phyloP scores from a whole-genome alignment of 1,140 invertebrate genomes.

The Thaumatotibia leucotreta region DNA sequence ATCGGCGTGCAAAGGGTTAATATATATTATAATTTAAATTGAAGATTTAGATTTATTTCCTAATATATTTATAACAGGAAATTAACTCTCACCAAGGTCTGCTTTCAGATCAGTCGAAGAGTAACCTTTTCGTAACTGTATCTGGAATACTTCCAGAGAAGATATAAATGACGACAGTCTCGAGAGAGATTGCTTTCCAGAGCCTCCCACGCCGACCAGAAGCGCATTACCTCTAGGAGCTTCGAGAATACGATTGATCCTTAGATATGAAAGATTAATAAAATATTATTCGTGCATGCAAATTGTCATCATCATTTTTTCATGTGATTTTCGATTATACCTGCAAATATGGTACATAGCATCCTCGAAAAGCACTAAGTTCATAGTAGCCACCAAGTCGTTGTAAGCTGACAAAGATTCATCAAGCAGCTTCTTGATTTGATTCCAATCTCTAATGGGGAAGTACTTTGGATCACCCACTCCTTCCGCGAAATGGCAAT shows the following conservation, averaged over 20 bases:
- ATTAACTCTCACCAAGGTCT: slow-evolving; percentile 79
- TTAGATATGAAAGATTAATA: slow-evolving; percentile 39
- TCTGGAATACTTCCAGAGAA: slow-evolving; percentile 92
- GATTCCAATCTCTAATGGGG: slow-evolving; percentile 83
- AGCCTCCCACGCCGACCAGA: slow-evolving; percentile 95
- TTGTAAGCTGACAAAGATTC: slow-evolving; percentile 93
- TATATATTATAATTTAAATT: no score
- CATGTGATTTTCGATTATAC: no score
- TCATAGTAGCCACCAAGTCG: slow-evolving; percentile 91
- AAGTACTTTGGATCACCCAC: slow-evolving; percentile 95
- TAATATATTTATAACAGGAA: background rate
- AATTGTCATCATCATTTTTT: no score
- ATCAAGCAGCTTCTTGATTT: slow-evolving; percentile 85
- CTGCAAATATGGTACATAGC: slow-evolving; percentile 93
- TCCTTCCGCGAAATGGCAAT: slow-evolving; percentile 93
- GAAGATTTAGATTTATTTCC: no score
- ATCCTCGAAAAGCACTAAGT: slow-evolving; percentile 96
- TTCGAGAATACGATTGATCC: slow-evolving; percentile 95
- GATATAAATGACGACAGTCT: slow-evolving; percentile 93
- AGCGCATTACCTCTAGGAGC: slow-evolving; percentile 93
- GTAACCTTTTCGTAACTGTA: slow-evolving; percentile 94
- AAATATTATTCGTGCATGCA: no score
- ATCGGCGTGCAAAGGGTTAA: no score
- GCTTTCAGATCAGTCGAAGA: slow-evolving; percentile 88
- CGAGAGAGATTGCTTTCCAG: slow-evolving; percentile 95